Conservation (phyloP, 2,113 vertebrate genomes). For the Callithrix jacchus region DNA sequence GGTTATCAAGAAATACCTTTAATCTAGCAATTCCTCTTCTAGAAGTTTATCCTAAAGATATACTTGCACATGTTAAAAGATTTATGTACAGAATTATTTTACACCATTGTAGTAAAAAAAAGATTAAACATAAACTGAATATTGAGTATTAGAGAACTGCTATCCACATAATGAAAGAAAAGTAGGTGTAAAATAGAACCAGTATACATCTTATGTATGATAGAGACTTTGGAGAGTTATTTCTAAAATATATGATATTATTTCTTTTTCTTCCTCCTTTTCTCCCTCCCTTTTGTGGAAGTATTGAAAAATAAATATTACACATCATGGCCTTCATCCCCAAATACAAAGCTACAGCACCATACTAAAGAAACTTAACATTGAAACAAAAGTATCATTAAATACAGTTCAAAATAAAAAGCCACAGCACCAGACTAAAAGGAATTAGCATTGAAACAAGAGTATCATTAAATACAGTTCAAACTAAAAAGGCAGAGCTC, state of each 20-base stretch:
- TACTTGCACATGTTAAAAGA: neutral
- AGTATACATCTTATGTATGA: neutral
- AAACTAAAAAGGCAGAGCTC: neutral
- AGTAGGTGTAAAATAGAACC: neutral
- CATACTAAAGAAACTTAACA: neutral
- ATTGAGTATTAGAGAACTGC: neutral
- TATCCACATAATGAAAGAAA: neutral
- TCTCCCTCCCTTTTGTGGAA: neutral
- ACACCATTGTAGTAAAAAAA: neutral
- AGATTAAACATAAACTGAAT: neutral
- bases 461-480: no score
- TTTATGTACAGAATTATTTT: neutral
- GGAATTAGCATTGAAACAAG: no score
- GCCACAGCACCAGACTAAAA: neutral
- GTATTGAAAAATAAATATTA: neutral
- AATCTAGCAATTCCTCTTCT: neutral
- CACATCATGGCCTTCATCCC: neutral
- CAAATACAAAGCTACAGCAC: neutral
- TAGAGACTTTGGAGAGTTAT: neutral
- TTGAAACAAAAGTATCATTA: no score
- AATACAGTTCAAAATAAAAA: neutral
- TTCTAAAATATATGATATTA: neutral
- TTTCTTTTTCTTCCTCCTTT: neutral
- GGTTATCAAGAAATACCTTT: neutral
- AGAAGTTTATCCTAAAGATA: conserved; percentile 27